These are phyloP conservation scores for Sphaeridia pumilis DNA, from an alignment of 2,888 invertebrate species.

Conservation along the genomic window DNA sequence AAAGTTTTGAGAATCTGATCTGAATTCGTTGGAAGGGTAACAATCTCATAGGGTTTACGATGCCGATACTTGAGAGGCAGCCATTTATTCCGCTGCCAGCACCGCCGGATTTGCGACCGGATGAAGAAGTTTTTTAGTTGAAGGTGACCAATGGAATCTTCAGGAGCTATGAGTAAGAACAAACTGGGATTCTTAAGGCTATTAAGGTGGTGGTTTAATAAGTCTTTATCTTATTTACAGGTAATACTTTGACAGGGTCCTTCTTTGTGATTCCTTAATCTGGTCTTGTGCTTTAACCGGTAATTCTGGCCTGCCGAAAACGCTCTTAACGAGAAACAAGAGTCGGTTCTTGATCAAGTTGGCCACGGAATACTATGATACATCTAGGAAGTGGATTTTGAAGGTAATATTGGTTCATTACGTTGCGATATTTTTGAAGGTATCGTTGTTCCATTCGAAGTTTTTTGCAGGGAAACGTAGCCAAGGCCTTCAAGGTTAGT, in stretches of 20 bases:
- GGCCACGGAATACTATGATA: conserved; percentile 53
- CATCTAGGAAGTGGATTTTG: conserved; percentile 51
- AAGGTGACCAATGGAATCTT: conserved; percentile 93
- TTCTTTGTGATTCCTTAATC: conserved; percentile 89
- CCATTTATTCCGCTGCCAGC: conserved; percentile 58
- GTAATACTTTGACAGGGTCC: conserved; percentile 88
- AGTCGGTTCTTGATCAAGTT: conserved; percentile 75
- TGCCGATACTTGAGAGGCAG: conserved; percentile 72
- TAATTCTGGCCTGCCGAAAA: conserved; percentile 50
- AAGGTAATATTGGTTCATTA: no score
- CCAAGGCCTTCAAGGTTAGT: conserved; percentile 51
- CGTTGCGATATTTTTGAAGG: no score
- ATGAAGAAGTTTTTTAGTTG: conserved; percentile 88
- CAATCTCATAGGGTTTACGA: no score
- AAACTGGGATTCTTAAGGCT: conserved; percentile 5
- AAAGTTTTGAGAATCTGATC: no score
- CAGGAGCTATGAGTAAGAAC: conserved; percentile 90
- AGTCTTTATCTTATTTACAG: conserved; percentile 49
- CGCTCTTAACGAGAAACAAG: conserved; percentile 65
- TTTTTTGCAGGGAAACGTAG: conserved; percentile 40
- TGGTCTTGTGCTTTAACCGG: conserved; percentile 95
- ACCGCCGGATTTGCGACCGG: conserved; percentile 63
- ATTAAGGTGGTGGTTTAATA: no score
- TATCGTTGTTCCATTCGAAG: no score
- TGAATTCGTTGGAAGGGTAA: no score